Percentiles rank a stretch among this genome's conserved stretches.
phyloP scores from a whole-genome alignment of 2,888 invertebrate species.

The Mechanitis mazaeus region DNA sequence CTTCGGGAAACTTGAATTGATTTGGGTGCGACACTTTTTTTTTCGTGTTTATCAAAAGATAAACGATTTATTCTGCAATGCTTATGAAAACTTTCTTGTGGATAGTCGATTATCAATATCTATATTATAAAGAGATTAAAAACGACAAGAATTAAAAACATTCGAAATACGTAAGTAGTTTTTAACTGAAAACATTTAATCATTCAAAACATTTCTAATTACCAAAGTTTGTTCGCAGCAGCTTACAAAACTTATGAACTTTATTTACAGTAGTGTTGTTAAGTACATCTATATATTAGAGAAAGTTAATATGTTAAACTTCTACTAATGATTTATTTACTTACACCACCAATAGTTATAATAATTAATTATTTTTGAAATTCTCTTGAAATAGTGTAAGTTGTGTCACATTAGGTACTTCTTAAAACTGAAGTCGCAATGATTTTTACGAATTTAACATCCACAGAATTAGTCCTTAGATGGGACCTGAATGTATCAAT shows the following conservation, averaged over 20 bases:
- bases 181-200: neutral
- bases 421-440: too few relatives aligned
- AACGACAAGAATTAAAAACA: neutral
- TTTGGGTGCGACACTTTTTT: neutral
- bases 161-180: neutral
- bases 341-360: too few relatives aligned
- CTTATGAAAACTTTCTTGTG: too few relatives aligned
- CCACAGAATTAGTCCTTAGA: too few relatives aligned
- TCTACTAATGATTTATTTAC: neutral
- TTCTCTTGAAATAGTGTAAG: too few relatives aligned
- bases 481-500: too few relatives aligned
- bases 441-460: too few relatives aligned
- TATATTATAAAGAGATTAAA: too few relatives aligned
- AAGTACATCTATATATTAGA: neutral
- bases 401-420: too few relatives aligned
- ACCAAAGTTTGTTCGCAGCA: constrained; percentile 14
- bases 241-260: constrained; percentile 6
- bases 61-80: too few relatives aligned
- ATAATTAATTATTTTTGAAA: too few relatives aligned
- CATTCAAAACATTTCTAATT: constrained; percentile 13
- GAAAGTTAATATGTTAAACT: neutral
- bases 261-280: constrained; percentile 3
- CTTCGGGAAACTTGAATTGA: constrained; percentile 3
- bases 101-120: neutral
- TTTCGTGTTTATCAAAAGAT: constrained; percentile 3